Evolutionary conservation across 1,140 invertebrate genomes (phyloP).

Genomic region (Andricus grossulariae): DNA sequence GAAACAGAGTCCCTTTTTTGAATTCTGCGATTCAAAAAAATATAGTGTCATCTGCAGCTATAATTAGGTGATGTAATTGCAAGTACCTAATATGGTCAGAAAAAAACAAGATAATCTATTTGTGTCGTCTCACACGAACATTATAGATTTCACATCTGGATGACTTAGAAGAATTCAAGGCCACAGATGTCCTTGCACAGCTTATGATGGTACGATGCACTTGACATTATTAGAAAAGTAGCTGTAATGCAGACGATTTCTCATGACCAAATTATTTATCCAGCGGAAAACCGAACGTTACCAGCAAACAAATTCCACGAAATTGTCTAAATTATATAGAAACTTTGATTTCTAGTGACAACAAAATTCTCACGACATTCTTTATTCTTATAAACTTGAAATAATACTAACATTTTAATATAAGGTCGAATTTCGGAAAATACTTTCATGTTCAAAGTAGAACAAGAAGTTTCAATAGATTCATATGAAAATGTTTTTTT

Average conservation of each 20-base stretch:
- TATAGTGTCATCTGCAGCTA: too few relatives aligned
- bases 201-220: slow-evolving; percentile 21
- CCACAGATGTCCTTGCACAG: not conserved
- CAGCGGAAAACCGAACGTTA: slow-evolving; percentile 7
- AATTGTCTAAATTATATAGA: not conserved
- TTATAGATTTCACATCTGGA: too few relatives aligned
- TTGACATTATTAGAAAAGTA: slow-evolving; percentile 30
- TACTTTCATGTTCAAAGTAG: too few relatives aligned
- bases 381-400: too few relatives aligned
- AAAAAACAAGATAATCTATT: not conserved
- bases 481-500: not conserved
- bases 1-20: too few relatives aligned
- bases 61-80: not conserved
- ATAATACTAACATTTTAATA: too few relatives aligned
- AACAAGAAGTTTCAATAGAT: not conserved
- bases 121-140: too few relatives aligned
- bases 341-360: too few relatives aligned
- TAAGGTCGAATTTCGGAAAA: too few relatives aligned
- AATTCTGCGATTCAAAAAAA: too few relatives aligned
- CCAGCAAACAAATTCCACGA: slow-evolving; percentile 9
- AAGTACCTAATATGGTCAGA: slow-evolving; percentile 6
- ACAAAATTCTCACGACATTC: too few relatives aligned
- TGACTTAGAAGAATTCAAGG: slow-evolving; percentile 11
- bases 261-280: slow-evolving; percentile 27
- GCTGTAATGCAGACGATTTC: slow-evolving; percentile 16